Evolutionary conservation across 2,888 invertebrate species (phyloP).

Genomic region (Muschampia plurimacula): DNA sequence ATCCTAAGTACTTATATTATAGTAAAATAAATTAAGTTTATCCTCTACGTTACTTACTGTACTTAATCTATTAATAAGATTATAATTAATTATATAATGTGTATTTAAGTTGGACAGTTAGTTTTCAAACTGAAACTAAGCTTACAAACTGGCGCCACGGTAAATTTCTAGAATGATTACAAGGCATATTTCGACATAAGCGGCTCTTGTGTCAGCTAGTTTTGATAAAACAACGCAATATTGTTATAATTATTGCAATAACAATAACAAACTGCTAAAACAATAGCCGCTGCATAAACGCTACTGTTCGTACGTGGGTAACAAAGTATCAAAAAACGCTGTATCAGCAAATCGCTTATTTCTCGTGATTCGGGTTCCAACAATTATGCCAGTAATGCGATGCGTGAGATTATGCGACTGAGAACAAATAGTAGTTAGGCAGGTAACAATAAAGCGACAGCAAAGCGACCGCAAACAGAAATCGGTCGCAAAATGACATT

Average conservation of each 20-base stretch:
- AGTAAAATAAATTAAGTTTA: no score
- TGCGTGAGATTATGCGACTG: slow-evolving; percentile 2
- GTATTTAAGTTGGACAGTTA: background rate
- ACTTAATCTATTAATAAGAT: no score
- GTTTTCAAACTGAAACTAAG: background rate
- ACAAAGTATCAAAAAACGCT: background rate
- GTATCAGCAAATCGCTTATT: background rate
- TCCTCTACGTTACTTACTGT: no score
- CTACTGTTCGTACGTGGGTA: slow-evolving; percentile 1
- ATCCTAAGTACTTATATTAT: no score
- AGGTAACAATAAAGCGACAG: background rate
- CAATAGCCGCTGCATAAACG: background rate
- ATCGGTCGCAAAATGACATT: no score
- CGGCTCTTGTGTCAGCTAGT: background rate
- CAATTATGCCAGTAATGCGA: background rate
- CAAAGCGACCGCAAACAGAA: no score
- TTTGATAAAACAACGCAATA: background rate
- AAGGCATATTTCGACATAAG: background rate
- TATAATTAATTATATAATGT: no score
- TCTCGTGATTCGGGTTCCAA: background rate
- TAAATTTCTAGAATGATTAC: background rate
- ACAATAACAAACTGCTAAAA: background rate
- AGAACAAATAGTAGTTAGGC: background rate
- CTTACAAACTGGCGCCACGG: background rate
- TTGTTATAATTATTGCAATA: background rate